phyloP scores from a whole-genome alignment of 2,888 invertebrate genomes.

The Phalera bucephala region DNA sequence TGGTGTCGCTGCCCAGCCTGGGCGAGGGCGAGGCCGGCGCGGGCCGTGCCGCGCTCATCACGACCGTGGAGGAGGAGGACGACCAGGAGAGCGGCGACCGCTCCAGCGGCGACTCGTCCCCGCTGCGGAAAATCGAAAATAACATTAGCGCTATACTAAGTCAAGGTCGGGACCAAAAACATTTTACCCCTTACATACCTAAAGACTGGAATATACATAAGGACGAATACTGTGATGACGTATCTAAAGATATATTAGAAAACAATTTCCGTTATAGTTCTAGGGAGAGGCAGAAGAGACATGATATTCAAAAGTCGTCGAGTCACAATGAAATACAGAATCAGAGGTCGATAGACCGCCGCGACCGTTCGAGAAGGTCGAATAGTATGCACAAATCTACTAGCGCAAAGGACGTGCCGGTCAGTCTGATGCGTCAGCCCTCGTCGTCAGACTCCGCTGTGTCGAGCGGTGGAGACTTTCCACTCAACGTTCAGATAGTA shows the following conservation, averaged over 20 bases:
- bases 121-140: slow-evolving; percentile 87
- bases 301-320: slow-evolving; percentile 84
- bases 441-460: slow-evolving; percentile 79
- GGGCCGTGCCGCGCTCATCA: slow-evolving; percentile 84
- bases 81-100: slow-evolving; percentile 85
- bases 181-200: slow-evolving; percentile 77
- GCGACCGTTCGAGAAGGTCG: slow-evolving; percentile 78
- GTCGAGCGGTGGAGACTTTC: slow-evolving; percentile 83
- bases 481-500: slow-evolving; percentile 85
- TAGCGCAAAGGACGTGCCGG: slow-evolving; percentile 88
- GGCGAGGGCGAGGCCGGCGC: slow-evolving; percentile 79
- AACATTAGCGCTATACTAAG: slow-evolving; percentile 88
- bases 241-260: slow-evolving; percentile 78
- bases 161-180: slow-evolving; percentile 81
- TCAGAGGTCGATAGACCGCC: slow-evolving; percentile 75
- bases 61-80: slow-evolving; percentile 88
- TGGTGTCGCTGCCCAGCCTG: slow-evolving; percentile 86
- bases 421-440: slow-evolving; percentile 79
- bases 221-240: slow-evolving; percentile 81
- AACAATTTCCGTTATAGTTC: slow-evolving; percentile 80
- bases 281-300: slow-evolving; percentile 77
- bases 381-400: slow-evolving; percentile 89
- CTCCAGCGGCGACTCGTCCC: slow-evolving; percentile 85
- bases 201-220: slow-evolving; percentile 84
- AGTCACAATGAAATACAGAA: slow-evolving; percentile 85